Conservation (phyloP, 2,888 invertebrate genomes). For the Proisotoma minuta region DNA sequence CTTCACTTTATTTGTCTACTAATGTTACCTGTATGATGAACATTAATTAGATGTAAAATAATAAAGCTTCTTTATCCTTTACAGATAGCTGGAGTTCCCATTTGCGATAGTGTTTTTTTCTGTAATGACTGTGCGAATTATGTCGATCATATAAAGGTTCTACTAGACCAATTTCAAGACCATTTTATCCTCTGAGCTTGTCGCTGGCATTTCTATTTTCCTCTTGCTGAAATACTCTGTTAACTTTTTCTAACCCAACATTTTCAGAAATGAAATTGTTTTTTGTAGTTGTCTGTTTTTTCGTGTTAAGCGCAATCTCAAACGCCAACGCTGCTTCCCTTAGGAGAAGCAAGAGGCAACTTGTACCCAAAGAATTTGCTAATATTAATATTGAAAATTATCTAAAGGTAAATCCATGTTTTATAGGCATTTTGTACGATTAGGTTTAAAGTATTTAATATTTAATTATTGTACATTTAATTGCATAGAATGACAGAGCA, state of each 20-base stretch:
- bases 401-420: constrained; percentile 38
- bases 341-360: constrained; percentile 33
- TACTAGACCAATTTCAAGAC: neutral
- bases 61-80: neutral
- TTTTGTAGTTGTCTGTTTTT: constrained; percentile 17
- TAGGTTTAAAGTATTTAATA: constrained; percentile 7
- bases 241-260: neutral
- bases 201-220: no score
- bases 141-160: constrained; percentile 6
- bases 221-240: no score
- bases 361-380: constrained; percentile 44
- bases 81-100: constrained; percentile 13
- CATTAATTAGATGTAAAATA: constrained; percentile 1
- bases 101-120: neutral
- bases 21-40: neutral
- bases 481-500: constrained; percentile 42
- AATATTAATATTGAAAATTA: constrained; percentile 47
- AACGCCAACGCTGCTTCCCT: constrained; percentile 33
- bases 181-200: constrained; percentile 9
- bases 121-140: neutral
- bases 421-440: neutral
- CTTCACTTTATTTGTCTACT: no score
- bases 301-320: constrained; percentile 23
- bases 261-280: constrained; percentile 20
- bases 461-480: no score